phyloP scores from a whole-genome alignment of 2,797 vertebrate genomes.

The Crenuchus spilurus region DNA sequence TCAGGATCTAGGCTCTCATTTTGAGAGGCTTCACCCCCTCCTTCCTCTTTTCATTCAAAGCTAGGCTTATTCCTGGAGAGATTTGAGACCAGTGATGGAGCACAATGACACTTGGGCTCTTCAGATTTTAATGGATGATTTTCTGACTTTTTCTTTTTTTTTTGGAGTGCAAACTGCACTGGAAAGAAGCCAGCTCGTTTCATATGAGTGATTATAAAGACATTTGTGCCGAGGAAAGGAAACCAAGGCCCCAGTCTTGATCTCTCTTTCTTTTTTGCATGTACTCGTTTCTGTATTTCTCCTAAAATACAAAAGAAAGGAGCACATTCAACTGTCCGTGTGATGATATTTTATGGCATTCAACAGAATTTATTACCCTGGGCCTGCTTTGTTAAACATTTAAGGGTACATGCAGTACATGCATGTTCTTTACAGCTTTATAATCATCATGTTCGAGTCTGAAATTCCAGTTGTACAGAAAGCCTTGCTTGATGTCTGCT shows the following conservation, averaged over 20 bases:
- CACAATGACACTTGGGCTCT: constrained; percentile 18
- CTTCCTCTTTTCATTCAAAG: constrained; percentile 15
- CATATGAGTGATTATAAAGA: background rate
- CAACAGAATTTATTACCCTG: too few relatives aligned
- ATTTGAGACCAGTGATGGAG: constrained; percentile 27
- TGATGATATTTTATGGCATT: too few relatives aligned
- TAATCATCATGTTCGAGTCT: background rate
- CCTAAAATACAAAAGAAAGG: too few relatives aligned
- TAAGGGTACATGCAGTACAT: too few relatives aligned
- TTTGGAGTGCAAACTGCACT: background rate
- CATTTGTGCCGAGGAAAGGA: background rate
- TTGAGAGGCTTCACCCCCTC: constrained; percentile 6
- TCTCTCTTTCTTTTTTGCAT: background rate
- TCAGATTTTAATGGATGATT: constrained; percentile 12
- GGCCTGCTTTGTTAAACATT: too few relatives aligned
- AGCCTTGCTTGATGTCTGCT: background rate
- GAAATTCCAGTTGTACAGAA: background rate
- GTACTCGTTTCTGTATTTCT: background rate
- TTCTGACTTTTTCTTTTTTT: background rate
- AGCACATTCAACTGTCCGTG: too few relatives aligned
- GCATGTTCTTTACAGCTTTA: too few relatives aligned
- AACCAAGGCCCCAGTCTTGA: background rate
- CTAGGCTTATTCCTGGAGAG: constrained; percentile 19
- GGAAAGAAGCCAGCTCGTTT: background rate
- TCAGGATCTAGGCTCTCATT: background rate